Conservation (phyloP, 2,113 vertebrate species). For the Ploceus nigricollis region DNA sequence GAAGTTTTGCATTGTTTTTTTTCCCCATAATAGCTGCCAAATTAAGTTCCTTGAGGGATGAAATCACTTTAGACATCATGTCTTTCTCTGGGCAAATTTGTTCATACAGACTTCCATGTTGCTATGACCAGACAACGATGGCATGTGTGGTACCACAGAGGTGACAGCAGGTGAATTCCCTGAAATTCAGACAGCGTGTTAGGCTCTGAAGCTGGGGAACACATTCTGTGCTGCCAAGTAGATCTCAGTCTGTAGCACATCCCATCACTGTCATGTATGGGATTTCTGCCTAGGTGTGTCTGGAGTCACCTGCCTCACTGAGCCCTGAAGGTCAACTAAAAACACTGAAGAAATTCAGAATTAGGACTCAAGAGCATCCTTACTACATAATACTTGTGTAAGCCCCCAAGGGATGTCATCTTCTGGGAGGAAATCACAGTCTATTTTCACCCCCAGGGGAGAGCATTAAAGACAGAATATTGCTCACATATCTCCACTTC, state of each 20-base stretch:
- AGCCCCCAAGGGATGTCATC: not conserved
- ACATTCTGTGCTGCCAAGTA: not conserved
- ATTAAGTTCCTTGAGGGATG: not conserved
- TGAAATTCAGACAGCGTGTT: not conserved
- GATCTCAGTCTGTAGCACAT: not conserved
- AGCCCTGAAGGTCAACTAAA: not conserved
- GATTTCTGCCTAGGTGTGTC: not conserved
- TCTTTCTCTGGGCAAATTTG: not conserved
- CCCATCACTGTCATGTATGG: accelerated
- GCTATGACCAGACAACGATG: not conserved
- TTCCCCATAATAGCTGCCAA: not conserved
- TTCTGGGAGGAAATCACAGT: not conserved
- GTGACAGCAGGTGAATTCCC: not conserved
- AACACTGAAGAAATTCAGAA: not conserved
- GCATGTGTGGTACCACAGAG: not conserved
- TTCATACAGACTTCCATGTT: not conserved
- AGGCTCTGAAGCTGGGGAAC: not conserved
- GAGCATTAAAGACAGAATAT: not conserved
- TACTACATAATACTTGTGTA: not conserved
- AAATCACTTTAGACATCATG: not conserved
- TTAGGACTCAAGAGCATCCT: not conserved
- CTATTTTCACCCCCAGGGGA: not conserved
- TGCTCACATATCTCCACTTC: not conserved
- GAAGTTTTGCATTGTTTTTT: not conserved
- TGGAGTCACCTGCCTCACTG: not conserved